A percentile compares a stretch with the other conserved stretches of the same genome.
Conservation (phyloP, 1,140 invertebrate species). For the Drosophila tsacasi region DNA sequence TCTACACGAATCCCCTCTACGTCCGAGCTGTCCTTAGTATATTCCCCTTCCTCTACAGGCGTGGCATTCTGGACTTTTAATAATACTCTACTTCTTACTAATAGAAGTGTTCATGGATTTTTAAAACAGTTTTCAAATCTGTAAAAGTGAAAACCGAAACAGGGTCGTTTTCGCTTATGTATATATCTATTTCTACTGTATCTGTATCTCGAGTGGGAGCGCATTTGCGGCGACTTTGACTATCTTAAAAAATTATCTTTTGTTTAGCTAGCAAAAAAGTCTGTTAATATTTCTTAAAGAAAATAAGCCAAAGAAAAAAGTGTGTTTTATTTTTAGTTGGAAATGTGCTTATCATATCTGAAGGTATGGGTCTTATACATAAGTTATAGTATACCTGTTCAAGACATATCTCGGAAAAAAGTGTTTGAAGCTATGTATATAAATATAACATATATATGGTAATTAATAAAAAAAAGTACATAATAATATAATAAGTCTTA, state of each 20-base stretch:
- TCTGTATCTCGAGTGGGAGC: conserved; percentile 9
- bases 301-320: conserved; percentile 10
- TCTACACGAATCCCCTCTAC: conserved; percentile 79
- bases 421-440: no score
- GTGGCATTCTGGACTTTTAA: conserved; percentile 72
- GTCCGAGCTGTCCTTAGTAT: conserved; percentile 66
- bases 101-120: neutral
- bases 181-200: conserved; percentile 15
- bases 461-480: no score
- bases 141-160: conserved; percentile 1
- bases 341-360: conserved; percentile 1
- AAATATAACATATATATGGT: no score
- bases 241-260: conserved; percentile 67
- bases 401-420: no score
- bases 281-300: conserved; percentile 1
- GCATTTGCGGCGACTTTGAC: conserved; percentile 18
- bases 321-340: conserved; percentile 3
- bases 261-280: conserved; percentile 45
- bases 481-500: no score
- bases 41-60: conserved; percentile 73
- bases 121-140: neutral
- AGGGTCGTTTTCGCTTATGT: neutral
- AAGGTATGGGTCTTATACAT: no score
- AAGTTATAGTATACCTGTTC: no score
- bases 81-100: neutral